These are phyloP conservation scores for Drosophila mimica DNA, from an alignment of 2,888 invertebrate genomes.

Conservation along the genomic window DNA sequence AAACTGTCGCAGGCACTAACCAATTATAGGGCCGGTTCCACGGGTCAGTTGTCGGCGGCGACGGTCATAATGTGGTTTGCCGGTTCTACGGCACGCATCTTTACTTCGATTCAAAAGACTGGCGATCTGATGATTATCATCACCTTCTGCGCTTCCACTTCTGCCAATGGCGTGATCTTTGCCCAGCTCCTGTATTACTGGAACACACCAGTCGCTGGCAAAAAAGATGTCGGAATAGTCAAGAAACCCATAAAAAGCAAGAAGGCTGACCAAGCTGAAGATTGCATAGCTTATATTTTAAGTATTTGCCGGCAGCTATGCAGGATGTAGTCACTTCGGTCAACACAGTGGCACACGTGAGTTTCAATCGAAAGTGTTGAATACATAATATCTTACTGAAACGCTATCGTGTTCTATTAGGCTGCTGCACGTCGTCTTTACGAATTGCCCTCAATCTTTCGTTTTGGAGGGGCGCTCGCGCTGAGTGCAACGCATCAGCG, in stretches of 20 bases:
- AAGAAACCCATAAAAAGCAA: conserved; percentile 78
- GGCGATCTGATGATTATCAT: conserved; percentile 94
- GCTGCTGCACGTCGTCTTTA: conserved; percentile 64
- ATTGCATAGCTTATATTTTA: conserved; percentile 16
- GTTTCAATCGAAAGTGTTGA: conserved; percentile 67
- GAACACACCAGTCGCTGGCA: conserved; percentile 85
- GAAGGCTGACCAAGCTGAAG: conserved; percentile 73
- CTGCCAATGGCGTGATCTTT: conserved; percentile 93
- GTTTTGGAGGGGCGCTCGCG: neutral
- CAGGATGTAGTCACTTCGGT: conserved; percentile 90
- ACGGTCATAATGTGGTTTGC: conserved; percentile 94
- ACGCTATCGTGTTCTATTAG: conserved; percentile 69
- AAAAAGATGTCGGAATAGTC: conserved; percentile 38
- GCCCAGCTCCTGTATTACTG: conserved; percentile 94
- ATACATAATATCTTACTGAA: neutral
- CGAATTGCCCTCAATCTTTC: conserved; percentile 10
- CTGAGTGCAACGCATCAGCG: conserved; percentile 77
- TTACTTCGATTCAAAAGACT: conserved; percentile 99
- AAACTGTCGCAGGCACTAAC: conserved; percentile 95
- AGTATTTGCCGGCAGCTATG: conserved; percentile 87
- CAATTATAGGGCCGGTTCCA: conserved; percentile 95
- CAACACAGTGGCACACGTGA: conserved; percentile 92
- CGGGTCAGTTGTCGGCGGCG: conserved; percentile 97
- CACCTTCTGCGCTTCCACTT: conserved; percentile 91
- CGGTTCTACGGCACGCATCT: conserved; percentile 96